phyloP scores from a whole-genome alignment of 2,888 invertebrate genomes.

The Trileptium ribeirensis region DNA sequence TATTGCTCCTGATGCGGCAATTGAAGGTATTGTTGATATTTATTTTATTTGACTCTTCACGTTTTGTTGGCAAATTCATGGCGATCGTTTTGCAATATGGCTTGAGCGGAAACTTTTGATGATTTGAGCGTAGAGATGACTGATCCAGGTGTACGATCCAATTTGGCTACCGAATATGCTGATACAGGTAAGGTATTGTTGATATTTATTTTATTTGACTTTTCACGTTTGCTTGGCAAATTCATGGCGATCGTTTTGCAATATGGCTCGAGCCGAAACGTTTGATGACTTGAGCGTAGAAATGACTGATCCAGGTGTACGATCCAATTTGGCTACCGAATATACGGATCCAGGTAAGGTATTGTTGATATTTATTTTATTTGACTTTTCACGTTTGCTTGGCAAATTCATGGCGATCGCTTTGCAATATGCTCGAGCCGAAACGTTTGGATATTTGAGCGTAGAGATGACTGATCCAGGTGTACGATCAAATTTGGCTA shows the following conservation, averaged over 20 bases:
- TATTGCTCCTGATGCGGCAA: no score
- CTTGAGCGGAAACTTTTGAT: background rate
- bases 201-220: no score
- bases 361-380: no score
- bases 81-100: background rate
- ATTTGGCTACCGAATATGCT: background rate
- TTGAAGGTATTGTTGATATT: no score
- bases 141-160: background rate
- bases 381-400: no score
- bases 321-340: background rate
- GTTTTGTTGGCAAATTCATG: no score
- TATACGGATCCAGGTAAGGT: background rate
- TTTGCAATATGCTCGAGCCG: background rate
- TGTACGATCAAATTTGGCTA: background rate
- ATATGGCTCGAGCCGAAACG: background rate
- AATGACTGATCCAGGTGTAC: background rate
- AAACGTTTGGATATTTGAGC: background rate
- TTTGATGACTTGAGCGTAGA: background rate
- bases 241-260: background rate
- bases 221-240: no score
- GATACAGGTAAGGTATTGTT: background rate
- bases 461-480: background rate
- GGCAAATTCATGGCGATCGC: background rate
- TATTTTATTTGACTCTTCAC: no score
- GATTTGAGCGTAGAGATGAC: background rate